These are phyloP conservation scores for Babylonia areolata DNA, from an alignment of 1,140 invertebrate genomes.

Conservation along the genomic window DNA sequence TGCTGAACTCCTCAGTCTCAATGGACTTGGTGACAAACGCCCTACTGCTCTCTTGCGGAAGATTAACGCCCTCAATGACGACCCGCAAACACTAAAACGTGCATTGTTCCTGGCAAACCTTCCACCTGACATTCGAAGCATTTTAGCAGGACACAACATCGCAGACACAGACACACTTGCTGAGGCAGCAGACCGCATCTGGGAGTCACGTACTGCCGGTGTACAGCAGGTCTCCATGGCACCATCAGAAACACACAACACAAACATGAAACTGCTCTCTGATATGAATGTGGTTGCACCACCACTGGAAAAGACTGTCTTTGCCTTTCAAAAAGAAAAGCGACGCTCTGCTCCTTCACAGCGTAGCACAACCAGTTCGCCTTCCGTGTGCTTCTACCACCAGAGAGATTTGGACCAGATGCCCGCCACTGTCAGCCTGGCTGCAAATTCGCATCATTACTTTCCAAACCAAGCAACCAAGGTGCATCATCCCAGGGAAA, in stretches of 20 bases:
- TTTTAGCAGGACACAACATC: no score
- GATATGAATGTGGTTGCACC: neutral
- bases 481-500: conserved; percentile 14
- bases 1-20: no score
- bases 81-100: no score
- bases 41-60: no score
- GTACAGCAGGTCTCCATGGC: conserved; percentile 20
- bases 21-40: no score
- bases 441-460: conserved; percentile 15
- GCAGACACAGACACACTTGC: conserved; percentile 18
- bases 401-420: conserved; percentile 18
- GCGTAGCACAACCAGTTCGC: neutral
- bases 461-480: neutral
- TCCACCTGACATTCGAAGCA: no score
- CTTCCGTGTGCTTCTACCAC: conserved; percentile 4
- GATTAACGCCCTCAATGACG: no score
- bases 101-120: no score
- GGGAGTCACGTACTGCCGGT: neutral
- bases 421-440: conserved; percentile 1
- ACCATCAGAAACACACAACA: conserved; percentile 13
- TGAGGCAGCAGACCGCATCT: conserved; percentile 23
- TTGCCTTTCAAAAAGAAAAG: neutral
- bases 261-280: no score
- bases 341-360: neutral
- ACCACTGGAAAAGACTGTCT: neutral